Evolutionary conservation across 2,113 vertebrate genomes (phyloP), one percentile per base, ranked within the genome.

Genomic region (Stigmatopora argus): DNA sequence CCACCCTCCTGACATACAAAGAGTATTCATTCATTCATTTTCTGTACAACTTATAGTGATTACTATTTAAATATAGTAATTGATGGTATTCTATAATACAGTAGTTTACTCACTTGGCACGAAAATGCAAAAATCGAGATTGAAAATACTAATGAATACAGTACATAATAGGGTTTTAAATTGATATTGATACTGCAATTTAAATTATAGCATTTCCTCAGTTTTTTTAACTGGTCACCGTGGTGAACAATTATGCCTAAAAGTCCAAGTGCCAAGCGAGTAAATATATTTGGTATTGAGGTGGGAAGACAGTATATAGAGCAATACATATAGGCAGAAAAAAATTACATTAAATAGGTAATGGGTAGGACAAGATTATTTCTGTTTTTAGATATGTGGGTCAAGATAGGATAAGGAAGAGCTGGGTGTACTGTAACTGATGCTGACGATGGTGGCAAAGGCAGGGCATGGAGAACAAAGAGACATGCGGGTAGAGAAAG

Each of bases 261-360:
- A 73, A 21, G 23, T 66, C 62, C 48, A 51, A 11, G 47, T 13
- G n/a, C 2, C 73, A 65, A 55, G 46, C 11, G 35, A 44, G 48
- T 49, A 46, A 51, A 59, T 53, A n/a, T 47, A 64, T 73, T 62
- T 57, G 34, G 48, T 60, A 34, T 41, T 14, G 60, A 71, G 48
- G 23, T 51, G 41, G 10, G 56, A 18, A 72, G 35, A 62, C 12
- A 71, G 65, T 65, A 62, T 26, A 44, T n/a, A n/a, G 23, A 73
- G 64, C 60, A 59, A 23, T 17, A 52, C 49, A 45, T 69, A 49
- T 31, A 52, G 48, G 67, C 8, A 13, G 55, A 51, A 66, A 62
- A 62, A 64, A n/a, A 66, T 69, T 52, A 75, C 71, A 84, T 83
- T 71, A 77, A 82, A 76, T 68, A 73, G 75, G 79, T 80, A 53